Percentiles rank a stretch among this genome's conserved stretches.
phyloP scores from a whole-genome alignment of 1,140 invertebrate species.

The Episyrphus balteatus region DNA sequence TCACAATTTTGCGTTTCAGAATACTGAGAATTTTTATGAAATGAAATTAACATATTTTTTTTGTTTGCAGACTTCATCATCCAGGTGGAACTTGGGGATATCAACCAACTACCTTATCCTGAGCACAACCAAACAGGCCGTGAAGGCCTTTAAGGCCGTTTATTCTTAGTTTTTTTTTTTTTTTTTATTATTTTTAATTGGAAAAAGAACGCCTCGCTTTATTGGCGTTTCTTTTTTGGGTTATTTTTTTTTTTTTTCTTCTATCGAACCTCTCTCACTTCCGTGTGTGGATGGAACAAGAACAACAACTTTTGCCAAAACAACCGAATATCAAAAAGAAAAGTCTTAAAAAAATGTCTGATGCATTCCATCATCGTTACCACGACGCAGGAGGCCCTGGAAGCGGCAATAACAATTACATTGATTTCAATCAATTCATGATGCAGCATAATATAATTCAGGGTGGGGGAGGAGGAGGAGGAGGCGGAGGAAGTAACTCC shows the following conservation, averaged over 20 bases:
- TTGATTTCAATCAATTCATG: slow-evolving; percentile 34
- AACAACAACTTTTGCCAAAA: not conserved
- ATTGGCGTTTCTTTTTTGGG: no score
- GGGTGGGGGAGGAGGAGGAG: not conserved
- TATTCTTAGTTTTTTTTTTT: not conserved
- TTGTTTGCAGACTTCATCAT: slow-evolving; percentile 3
- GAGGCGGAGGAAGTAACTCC: not conserved
- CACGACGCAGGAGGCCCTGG: slow-evolving; percentile 2
- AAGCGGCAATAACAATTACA: slow-evolving; percentile 27
- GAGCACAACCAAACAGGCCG: slow-evolving; percentile 3
- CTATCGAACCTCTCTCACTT: no score
- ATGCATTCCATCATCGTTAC: slow-evolving; percentile 25
- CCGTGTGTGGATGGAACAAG: no score
- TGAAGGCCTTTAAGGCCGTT: not conserved
- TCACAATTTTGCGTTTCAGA: no score
- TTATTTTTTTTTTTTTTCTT: no score
- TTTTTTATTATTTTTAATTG: no score
- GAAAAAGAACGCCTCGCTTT: no score
- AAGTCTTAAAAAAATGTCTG: slow-evolving; percentile 1
- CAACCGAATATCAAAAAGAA: slow-evolving; percentile 2
- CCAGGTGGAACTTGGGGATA: slow-evolving; percentile 1
- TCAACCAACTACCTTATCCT: slow-evolving; percentile 4
- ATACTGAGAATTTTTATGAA: no score
- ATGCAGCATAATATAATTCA: slow-evolving; percentile 26
- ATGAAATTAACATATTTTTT: slow-evolving; percentile 4